Percentiles rank a stretch among this genome's conserved stretches.
phyloP scores from a whole-genome alignment of 2,888 invertebrate species.

The Nephrotoma appendiculata region DNA sequence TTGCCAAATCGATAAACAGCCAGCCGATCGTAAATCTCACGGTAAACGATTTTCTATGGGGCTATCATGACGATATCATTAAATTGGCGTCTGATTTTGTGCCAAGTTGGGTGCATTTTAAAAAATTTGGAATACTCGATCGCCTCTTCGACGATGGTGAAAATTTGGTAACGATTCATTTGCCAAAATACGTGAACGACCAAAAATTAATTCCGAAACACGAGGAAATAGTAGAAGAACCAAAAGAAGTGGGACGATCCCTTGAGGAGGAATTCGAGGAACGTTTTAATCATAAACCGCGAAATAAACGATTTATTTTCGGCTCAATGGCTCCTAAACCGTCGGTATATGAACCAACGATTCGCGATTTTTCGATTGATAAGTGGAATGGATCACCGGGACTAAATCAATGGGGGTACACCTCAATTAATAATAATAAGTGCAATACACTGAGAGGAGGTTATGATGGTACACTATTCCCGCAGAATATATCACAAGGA shows the following conservation, averaged over 20 bases:
- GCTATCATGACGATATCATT: constrained; percentile 63
- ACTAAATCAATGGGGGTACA: constrained; percentile 50
- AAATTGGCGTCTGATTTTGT: constrained; percentile 50
- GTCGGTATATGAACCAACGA: constrained; percentile 17
- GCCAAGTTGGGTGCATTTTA: constrained; percentile 58
- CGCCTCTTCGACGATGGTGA: constrained; percentile 55
- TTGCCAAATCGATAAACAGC: constrained; percentile 40
- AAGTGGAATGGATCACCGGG: constrained; percentile 50
- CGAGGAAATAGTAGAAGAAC: background rate
- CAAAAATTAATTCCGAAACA: background rate
- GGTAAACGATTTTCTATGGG: constrained; percentile 64
- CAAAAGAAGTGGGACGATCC: background rate
- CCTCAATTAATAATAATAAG: constrained; percentile 32
- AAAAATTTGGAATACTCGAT: constrained; percentile 67
- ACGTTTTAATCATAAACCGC: background rate
- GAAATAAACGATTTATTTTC: background rate
- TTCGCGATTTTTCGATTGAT: constrained; percentile 38
- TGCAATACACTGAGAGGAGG: constrained; percentile 55
- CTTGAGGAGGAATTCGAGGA: background rate
- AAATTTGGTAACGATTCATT: constrained; percentile 40
- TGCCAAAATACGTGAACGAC: constrained; percentile 20
- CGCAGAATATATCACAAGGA: constrained; percentile 39
- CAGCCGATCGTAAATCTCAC: constrained; percentile 47
- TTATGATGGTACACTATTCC: constrained; percentile 60
- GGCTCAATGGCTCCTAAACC: constrained; percentile 18